phyloP scores from a whole-genome alignment of 2,888 invertebrate species.

The Pelosia muscerda region DNA sequence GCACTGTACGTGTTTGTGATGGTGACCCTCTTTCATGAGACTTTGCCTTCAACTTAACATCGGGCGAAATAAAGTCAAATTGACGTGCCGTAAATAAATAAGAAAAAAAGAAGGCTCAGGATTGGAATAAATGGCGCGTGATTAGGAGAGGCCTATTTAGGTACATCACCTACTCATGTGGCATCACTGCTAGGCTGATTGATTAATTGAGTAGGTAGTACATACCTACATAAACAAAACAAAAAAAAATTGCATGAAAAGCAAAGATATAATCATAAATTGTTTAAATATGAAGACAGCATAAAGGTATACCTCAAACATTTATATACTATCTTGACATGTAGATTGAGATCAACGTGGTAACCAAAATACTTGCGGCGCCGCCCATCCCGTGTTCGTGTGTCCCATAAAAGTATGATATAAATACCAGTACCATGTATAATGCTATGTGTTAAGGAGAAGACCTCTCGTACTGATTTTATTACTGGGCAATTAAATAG shows the following conservation, averaged over 20 bases:
- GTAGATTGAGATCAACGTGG: constrained; percentile 47
- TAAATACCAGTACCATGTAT: constrained; percentile 49
- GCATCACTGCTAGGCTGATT: too few relatives aligned
- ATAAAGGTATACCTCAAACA: constrained; percentile 36
- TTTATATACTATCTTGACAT: constrained; percentile 44
- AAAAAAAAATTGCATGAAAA: neutral
- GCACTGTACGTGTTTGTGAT: too few relatives aligned
- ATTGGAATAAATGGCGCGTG: too few relatives aligned
- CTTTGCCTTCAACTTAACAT: too few relatives aligned
- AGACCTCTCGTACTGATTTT: constrained; percentile 9
- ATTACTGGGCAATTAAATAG: neutral
- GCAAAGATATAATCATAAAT: constrained; percentile 3
- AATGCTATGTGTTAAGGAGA: constrained; percentile 47
- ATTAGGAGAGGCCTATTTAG: too few relatives aligned
- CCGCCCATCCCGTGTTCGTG: constrained; percentile 61
- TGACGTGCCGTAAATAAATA: too few relatives aligned
- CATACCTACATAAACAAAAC: neutral
- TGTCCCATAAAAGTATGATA: constrained; percentile 58
- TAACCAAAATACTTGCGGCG: constrained; percentile 51
- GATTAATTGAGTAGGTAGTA: too few relatives aligned
- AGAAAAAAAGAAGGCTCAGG: too few relatives aligned
- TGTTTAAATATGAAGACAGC: constrained; percentile 15
- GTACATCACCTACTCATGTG: too few relatives aligned
- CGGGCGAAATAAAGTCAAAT: too few relatives aligned
- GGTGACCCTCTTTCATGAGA: too few relatives aligned